Base-by-base conservation (phyloP, 2,888 invertebrate species). In the Brachypalpus laphriformis region DNA sequence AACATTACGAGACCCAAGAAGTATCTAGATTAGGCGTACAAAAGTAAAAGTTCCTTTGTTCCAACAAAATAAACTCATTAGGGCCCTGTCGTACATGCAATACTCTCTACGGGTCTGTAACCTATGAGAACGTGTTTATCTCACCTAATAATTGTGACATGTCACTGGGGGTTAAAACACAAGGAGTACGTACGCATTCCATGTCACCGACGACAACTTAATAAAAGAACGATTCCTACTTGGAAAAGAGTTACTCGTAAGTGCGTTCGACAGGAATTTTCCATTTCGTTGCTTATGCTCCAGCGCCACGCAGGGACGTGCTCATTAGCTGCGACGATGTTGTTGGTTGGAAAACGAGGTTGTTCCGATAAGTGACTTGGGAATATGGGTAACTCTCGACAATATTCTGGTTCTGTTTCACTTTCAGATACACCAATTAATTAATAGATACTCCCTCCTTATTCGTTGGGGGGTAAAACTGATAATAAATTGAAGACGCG, bases 61-160 rank as follows among this genome's bases (percentile, higher is more conserved):
- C 37, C 9, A 40, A 82, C 42, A 70, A 75, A 66, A 77, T 59
- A 63, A 75, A 57, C 77, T 76, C 76, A 82, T 82, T 66, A 82
- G 49, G 68, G 45, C 45, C 59, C 57, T 37, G 11, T 25, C 14
- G n/a, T 14, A 5, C 45, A 34, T 47, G 18, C 22, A 22, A 8
- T 28, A 28, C 22, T 14, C 63, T 47, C 20, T 22, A 1, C 11
- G 25, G 37, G 28, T 31, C 22, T 40, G 14, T 22, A 54, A 56
- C 70, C 51, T 45, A 42, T 57, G 31, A n/a, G n/a, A 42, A 65
- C 78, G 42, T 72, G 65, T 80, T 80, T 45, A 22, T 14, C 31
- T 56, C 56, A 11, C 72, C 57, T 54, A 51, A 68, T 66, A 65
- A 65, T 37, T 71, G 47, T 71, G 20, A 57, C 59, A 49, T 28